Evolutionary conservation across 2,797 vertebrate species (phyloP).

Genomic region (Acrossocheilus wenchowensis): DNA sequence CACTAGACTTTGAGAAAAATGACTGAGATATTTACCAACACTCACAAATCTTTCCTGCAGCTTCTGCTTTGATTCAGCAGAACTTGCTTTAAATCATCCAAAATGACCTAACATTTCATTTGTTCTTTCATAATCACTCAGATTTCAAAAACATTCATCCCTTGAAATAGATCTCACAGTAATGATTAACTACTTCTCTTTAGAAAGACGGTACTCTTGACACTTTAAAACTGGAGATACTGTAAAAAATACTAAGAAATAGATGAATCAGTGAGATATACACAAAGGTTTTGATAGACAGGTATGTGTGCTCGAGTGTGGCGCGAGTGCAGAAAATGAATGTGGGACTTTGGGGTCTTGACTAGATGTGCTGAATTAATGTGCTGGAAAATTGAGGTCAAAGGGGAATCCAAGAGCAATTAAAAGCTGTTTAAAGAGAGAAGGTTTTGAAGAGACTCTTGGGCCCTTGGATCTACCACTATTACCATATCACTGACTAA

Average conservation of each 20-base stretch:
- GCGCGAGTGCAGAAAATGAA: background rate
- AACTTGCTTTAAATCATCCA: background rate
- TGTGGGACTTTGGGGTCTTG: conserved; percentile 17
- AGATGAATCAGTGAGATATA: background rate
- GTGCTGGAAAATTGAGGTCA: conserved; percentile 40
- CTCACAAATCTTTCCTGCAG: background rate
- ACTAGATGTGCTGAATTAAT: conserved; percentile 37
- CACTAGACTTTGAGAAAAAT: background rate
- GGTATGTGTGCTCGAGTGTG: conserved; percentile 3
- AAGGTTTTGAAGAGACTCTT: conserved; percentile 21
- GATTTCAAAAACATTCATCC: background rate
- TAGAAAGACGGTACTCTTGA: background rate
- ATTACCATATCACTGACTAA: conserved; percentile 11
- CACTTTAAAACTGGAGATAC: background rate
- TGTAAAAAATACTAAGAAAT: background rate
- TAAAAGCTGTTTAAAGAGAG: conserved; percentile 28
- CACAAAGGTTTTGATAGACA: background rate
- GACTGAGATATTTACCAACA: background rate
- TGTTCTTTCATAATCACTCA: conserved; percentile 1
- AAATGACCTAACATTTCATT: background rate
- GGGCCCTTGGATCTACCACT: conserved; percentile 14
- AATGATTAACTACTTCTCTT: background rate
- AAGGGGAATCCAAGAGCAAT: conserved; percentile 26
- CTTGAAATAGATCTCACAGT: background rate
- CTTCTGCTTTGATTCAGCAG: background rate